Evolutionary conservation across 1,140 invertebrate genomes (phyloP), one percentile per base, ranked within the genome.

Genomic region (Eueides isabella): DNA sequence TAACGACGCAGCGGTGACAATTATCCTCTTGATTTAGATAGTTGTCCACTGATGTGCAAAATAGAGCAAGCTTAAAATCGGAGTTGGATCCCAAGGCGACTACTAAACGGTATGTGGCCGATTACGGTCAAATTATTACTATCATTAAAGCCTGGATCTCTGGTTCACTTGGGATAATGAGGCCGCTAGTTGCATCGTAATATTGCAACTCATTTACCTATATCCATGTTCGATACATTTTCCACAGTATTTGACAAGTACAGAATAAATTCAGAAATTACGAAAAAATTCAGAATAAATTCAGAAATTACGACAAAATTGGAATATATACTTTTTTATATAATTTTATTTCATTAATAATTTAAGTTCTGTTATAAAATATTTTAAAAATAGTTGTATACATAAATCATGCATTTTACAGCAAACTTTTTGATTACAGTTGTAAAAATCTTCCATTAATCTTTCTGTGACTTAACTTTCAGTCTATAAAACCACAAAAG

Each of bases 51-150:
- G 87, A 87, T 86, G 87, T 86, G 81, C 85, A 88, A 90, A 90
- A 88, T 87, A 88, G 85, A 83, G 80, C 75, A 63, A 80, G 87
- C 84, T 91, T 91, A 88, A 91, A 91, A 90, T 86, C 81, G 79
- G 77, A 85, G 78, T 85, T 78, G 78, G 82, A 80, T 91, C 88
- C 90, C 88, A 89, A 88, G 88, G 86, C 85, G 85, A 79, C 83
- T 87, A 86, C 87, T 88, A 85, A 91, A 84, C 86, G 85, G 80
- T 83, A 78, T 86, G 83, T 81, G 81, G 84, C 82, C 89, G 84
- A 90, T 91, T 91, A 91, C 84, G 86, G 82, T 84, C 86, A 87
- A 91, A 92, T 92, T 92, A 92, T 92, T 86, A 84, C 89, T 83
- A 82, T 87, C 87, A 90, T 92, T 92, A 91, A 84, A 81, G 84